Base-by-base conservation (phyloP, 2,113 vertebrate genomes). In the Pungitius pungitius region DNA sequence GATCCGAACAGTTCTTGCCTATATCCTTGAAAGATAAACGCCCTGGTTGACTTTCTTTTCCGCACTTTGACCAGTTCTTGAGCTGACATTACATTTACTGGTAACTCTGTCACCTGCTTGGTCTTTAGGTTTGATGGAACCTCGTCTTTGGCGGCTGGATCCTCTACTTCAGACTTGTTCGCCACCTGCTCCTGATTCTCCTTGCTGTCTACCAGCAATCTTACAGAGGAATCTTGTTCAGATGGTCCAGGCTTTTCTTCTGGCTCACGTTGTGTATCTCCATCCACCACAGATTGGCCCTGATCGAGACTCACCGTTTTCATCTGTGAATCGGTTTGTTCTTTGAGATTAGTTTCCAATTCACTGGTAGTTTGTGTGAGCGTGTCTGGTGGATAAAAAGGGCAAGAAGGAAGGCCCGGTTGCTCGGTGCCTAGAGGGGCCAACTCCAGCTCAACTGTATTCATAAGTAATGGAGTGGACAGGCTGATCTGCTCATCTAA, bases 61-160 rank as follows among this genome's bases (percentile, higher is more conserved):
- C 89, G 85, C 27, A 91, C 88, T 77, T 92, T 92, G 4, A 92
- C 91, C 22, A 92, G 69, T 69, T 93, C 91, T 80, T 92, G 91
- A 64, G 90, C 91, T 20, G 92, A 91, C 87, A 92, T 91, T 30
- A 89, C 71, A 80, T 87, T 90, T 14, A 90, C 6, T 0, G 89
- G 69, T 14, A 85, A 71, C 42, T 87, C 81, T 43, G 85, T 78
- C n/a, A 27, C 55, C 65, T 78, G 67, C 30, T 86, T 78, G 12
- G 42, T 47, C 20, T 78, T 56, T 3, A 57, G 37, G 8, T 78
- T 75, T 27, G 77, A 74, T 24, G 24, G 55, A 30, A 27, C 14
- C 13, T 27, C 40, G 40, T 80, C 82, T 84, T 83, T 59, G 59
- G 80, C 2, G 22, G 69, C 40, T 0, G 3, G 8, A 2, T 61